Base-by-base conservation (phyloP, 92 coral and sea anemone genomes). In the Micromussa lordhowensis region DNA sequence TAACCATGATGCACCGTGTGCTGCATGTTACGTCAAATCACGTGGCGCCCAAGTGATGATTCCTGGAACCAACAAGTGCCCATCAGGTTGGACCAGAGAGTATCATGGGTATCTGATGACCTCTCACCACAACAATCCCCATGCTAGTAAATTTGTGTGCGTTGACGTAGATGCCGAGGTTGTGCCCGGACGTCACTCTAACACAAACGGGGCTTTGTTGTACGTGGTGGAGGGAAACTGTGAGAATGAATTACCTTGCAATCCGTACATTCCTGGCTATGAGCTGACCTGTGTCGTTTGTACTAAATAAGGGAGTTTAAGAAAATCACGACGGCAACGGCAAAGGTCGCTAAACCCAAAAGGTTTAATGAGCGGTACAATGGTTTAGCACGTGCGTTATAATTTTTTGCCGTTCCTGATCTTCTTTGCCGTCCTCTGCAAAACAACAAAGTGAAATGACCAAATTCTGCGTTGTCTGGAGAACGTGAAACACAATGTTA, bases 61-160 rank as follows among this genome's bases (percentile, higher is more conserved):
- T 92, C 96, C 98, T 51, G 98, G 92, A 58, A 93, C 88, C 35
- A 78, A 92, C 78, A 87, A 87, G 49, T 94, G 96, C 79, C 95
- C 98, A 21, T n/a, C 89, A 57, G 96, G 96, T 75, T 95, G 96
- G 96, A 90, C 92, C 74, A 80, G 86, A 26, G 98, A 95, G 91
- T 95, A 95, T 90, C 32, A 89, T 55, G 98, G 98, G 35, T 94
- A 95, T 83, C 85, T 92, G 36, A 94, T 95, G 96, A 74, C 93
- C 21, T 85, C 86, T 18, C 93, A 88, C 66, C 78, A 91, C 71
- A 29, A 21, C 15, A 92, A 92, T 53, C 21, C 51, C 57, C 94
- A 85, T 44, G 78, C 91, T 21, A 84, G 61, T 34, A 85, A 90
- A 32, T 91, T 44, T 77, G 86, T 95, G 17, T 95, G 98, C 69